Evolutionary conservation across 2,797 vertebrate genomes (phyloP), one percentile per base, ranked within the genome.

Genomic region (Chaunax sp.): DNA sequence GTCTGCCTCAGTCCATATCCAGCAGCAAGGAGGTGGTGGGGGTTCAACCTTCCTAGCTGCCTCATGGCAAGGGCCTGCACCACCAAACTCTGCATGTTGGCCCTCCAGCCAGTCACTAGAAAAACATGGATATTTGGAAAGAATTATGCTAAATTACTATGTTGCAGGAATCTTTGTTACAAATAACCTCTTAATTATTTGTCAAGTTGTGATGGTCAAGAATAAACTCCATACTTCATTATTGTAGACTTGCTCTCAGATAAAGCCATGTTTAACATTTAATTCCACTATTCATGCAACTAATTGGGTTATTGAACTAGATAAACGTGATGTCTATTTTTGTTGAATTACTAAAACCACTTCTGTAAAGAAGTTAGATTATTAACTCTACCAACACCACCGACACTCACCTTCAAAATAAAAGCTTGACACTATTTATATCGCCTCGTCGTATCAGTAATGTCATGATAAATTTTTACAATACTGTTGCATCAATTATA

Each of bases 21-120:
- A 0, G 86, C 71, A 12, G 85, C 80, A 45, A 90, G 58, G 40
- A 92, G 72, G 68, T 91, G 90, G 19, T 83, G 75, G 0, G 90
- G 78, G 60, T 87, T 88, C 47, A 93, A 23, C 53, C 82, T 78
- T n/a, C 91, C 89, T 0, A 94, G 80, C 86, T 93, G 93, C 68
- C 93, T 90, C 83, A 93, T 84, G 23, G 87, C 78, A 2, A 94
- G 84, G 0, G 87, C 90, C 63, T 89, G 92, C 16, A 93, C 90
- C 37, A 92, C 81, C 75, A 94, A 77, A 66, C 83, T 86, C 79
- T 91, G 92, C 93, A 94, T 94, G 77, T 58, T 84, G 65, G 75
- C 1, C 4, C 70, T 70, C 81, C 64, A 79, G n/a, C 61, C 71
- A 23, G 63, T 77, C 66, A 78, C 84, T 87, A 11, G 10, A 69